A percentile compares a stretch with the other conserved stretches of the same genome.
Conservation (phyloP, 64 coral and sea anemone species). For the Anthopleura sola region DNA sequence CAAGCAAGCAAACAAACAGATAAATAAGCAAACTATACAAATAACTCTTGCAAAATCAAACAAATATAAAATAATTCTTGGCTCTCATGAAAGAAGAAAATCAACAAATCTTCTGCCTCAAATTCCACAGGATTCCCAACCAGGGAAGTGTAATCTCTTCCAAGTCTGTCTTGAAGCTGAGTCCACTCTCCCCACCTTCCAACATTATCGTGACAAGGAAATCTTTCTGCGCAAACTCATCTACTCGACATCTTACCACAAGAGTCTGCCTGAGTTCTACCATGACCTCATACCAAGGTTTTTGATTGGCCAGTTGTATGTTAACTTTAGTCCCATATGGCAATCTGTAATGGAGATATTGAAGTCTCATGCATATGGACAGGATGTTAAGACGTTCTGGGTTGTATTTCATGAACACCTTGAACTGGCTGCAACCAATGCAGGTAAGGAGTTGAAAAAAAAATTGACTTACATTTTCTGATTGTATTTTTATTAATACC, state of each 20-base stretch:
- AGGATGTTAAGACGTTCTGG: constrained; percentile 65
- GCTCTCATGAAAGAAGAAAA: too few species aligned
- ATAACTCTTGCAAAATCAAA: not conserved
- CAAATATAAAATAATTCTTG: not conserved
- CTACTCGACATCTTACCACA: constrained; percentile 27
- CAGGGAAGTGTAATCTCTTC: constrained; percentile 34
- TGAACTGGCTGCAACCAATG: constrained; percentile 31
- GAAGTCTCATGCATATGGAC: constrained; percentile 37
- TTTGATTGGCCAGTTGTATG: constrained; percentile 63
- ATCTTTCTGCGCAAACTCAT: constrained; percentile 67
- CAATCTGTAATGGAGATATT: constrained; percentile 65
- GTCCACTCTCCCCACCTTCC: constrained; percentile 48
- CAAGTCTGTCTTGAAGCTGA: constrained; percentile 49
- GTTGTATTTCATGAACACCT: constrained; percentile 45
- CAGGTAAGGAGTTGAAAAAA: constrained; percentile 40
- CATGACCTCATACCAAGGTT: constrained; percentile 45
- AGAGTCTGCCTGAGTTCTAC: constrained; percentile 45
- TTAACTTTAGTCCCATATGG: constrained; percentile 83
- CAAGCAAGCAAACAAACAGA: too few species aligned
- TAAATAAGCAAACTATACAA: too few species aligned
- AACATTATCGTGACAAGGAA: constrained; percentile 70
- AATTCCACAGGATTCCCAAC: not conserved
- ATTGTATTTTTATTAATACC: too few species aligned
- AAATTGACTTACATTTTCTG: not conserved
- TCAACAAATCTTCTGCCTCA: not conserved